Evolutionary conservation across 2,888 invertebrate species (phyloP).

Genomic region (Latrodectus elegans): DNA sequence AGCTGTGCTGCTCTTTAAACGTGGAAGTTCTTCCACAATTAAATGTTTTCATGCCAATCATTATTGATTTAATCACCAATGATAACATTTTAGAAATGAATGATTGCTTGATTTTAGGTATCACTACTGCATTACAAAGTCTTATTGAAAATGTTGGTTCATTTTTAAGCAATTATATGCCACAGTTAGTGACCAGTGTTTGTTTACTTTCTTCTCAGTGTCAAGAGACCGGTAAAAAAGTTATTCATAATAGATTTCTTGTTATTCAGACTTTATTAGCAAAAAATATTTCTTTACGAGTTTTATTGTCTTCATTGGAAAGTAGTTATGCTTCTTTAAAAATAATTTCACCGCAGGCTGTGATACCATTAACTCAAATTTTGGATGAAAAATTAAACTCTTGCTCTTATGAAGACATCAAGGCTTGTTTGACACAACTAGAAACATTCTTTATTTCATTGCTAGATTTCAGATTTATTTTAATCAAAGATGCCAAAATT

Average conservation of each 20-base stretch:
- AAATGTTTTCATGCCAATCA: slow-evolving; percentile 84
- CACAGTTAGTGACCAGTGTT: slow-evolving; percentile 64
- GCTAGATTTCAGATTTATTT: slow-evolving; percentile 73
- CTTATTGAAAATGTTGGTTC: slow-evolving; percentile 87
- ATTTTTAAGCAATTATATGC: slow-evolving; percentile 89
- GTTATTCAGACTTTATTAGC: slow-evolving; percentile 70
- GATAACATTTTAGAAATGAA: slow-evolving; percentile 63
- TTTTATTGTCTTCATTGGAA: slow-evolving; percentile 63
- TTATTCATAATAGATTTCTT: slow-evolving; percentile 71
- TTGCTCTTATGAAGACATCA: slow-evolving; percentile 81
- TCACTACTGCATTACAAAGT: slow-evolving; percentile 86
- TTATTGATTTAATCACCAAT: slow-evolving; percentile 71
- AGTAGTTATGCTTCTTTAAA: slow-evolving; percentile 33
- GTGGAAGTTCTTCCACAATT: slow-evolving; percentile 84
- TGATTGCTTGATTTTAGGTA: slow-evolving; percentile 80
- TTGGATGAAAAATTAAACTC: slow-evolving; percentile 83
- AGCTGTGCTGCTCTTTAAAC: slow-evolving; percentile 84
- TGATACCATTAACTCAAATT: slow-evolving; percentile 84
- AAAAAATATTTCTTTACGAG: slow-evolving; percentile 58
- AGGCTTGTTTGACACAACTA: slow-evolving; percentile 81
- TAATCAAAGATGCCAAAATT: background rate
- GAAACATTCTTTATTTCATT: slow-evolving; percentile 83
- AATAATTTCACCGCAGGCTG: slow-evolving; percentile 8
- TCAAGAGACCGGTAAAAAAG: slow-evolving; percentile 31
- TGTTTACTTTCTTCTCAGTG: slow-evolving; percentile 50